Percentiles rank a stretch among this genome's conserved stretches.
Evolutionary conservation across 2,113 vertebrate genomes (phyloP).

Genomic region (Forbesichthys agassizii): DNA sequence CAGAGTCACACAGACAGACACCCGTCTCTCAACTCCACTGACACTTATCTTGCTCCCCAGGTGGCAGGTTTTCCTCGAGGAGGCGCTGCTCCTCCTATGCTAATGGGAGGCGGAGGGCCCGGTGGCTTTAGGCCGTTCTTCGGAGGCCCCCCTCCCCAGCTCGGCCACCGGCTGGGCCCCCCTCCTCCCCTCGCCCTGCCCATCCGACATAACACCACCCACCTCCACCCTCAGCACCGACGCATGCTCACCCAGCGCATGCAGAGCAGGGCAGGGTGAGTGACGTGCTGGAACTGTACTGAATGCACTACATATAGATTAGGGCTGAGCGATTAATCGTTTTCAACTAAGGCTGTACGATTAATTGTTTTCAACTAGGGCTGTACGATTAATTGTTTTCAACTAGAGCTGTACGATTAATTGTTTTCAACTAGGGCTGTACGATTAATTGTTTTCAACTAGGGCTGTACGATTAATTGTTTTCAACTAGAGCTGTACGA

Average conservation of each 20-base stretch:
- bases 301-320: not conserved
- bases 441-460: too few relatives aligned
- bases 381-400: too few relatives aligned
- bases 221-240: conserved; percentile 93
- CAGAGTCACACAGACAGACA: too few relatives aligned
- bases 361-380: too few relatives aligned
- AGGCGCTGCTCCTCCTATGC: conserved; percentile 73
- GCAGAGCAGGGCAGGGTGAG: conserved; percentile 84
- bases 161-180: conserved; percentile 65
- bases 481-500: too few relatives aligned
- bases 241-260: conserved; percentile 91
- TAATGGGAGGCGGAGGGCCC: conserved; percentile 69
- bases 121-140: conserved; percentile 88
- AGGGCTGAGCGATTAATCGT: too few relatives aligned
- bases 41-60: conserved; percentile 76
- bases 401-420: too few relatives aligned
- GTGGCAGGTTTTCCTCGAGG: conserved; percentile 72
- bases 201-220: conserved; percentile 90
- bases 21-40: conserved; percentile 48
- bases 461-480: too few relatives aligned
- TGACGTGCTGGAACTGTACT: not conserved
- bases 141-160: conserved; percentile 77
- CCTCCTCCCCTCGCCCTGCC: conserved; percentile 68
- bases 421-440: too few relatives aligned
- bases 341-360: too few relatives aligned